These are phyloP conservation scores for Tuberolachnus salignus DNA, from an alignment of 2,888 invertebrate species.

Conservation along the genomic window DNA sequence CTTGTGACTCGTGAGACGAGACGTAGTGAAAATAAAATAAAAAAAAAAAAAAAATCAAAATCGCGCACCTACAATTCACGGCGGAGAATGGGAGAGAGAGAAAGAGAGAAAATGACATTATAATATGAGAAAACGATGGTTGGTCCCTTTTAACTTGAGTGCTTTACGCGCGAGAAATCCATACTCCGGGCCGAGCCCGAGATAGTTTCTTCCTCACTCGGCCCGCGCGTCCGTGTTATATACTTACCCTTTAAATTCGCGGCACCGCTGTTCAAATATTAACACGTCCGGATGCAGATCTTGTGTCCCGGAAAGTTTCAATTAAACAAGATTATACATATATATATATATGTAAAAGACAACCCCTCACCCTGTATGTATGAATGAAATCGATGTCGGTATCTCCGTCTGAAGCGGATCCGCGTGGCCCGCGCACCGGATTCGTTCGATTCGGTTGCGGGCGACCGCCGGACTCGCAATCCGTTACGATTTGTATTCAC, in stretches of 20 bases:
- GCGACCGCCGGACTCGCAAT: too few relatives aligned
- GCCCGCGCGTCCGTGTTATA: background rate
- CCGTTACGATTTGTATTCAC: too few relatives aligned
- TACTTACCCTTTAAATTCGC: constrained; percentile 4
- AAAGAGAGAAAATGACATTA: background rate
- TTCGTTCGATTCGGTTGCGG: too few relatives aligned
- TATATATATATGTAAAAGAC: too few relatives aligned
- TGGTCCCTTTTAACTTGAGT: constrained; percentile 38
- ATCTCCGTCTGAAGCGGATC: background rate
- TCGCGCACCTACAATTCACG: too few relatives aligned
- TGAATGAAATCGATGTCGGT: background rate
- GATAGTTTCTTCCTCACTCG: background rate
- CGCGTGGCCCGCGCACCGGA: too few relatives aligned
- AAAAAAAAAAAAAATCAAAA: too few relatives aligned
- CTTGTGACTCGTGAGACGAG: constrained; percentile 2
- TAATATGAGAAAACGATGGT: constrained; percentile 9
- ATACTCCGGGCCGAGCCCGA: background rate
- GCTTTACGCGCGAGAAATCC: constrained; percentile 14
- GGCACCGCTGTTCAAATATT: constrained; percentile 9
- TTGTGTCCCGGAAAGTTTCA: background rate
- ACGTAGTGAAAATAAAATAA: too few relatives aligned
- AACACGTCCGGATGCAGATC: background rate
- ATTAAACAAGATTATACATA: constrained; percentile 1
- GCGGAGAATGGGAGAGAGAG: background rate
- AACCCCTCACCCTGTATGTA: background rate